Conservation (phyloP, 2,113 vertebrate genomes). For the Embiotoca jacksoni region DNA sequence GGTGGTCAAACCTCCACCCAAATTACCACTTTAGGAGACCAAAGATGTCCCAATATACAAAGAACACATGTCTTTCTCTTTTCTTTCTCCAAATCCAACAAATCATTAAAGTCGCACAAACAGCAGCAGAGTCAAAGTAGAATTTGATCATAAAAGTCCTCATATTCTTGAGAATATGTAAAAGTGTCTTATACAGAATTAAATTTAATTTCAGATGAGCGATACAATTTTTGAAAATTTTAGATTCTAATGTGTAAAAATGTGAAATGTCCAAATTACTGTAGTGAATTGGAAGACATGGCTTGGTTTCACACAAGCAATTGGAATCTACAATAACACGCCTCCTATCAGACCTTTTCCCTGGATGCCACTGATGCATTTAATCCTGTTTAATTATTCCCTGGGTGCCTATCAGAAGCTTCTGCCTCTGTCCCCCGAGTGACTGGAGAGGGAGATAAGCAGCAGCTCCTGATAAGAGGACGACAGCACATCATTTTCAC, state of each 20-base stretch:
- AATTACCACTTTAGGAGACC: neutral
- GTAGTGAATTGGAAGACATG: neutral
- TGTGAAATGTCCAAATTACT: too few relatives aligned
- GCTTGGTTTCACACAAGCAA: neutral
- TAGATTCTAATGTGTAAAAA: too few relatives aligned
- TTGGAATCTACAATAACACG: neutral
- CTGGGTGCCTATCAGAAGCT: slow-evolving; percentile 35
- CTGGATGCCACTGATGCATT: slow-evolving; percentile 16
- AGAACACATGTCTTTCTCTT: neutral
- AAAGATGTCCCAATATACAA: too few relatives aligned
- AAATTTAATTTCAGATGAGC: too few relatives aligned
- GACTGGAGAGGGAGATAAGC: slow-evolving; percentile 72
- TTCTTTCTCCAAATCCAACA: neutral
- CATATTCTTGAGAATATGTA: too few relatives aligned
- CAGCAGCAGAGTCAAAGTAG: neutral
- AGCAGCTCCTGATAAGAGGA: slow-evolving; percentile 39
- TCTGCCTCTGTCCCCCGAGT: slow-evolving; percentile 53
- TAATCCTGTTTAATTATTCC: slow-evolving; percentile 44
- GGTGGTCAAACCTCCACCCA: neutral
- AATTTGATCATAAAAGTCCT: too few relatives aligned
- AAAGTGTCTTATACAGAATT: too few relatives aligned
- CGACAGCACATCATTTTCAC: slow-evolving; percentile 37
- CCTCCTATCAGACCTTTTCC: neutral
- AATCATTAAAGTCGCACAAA: neutral
- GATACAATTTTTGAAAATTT: too few relatives aligned